phyloP scores from a whole-genome alignment of 2,113 vertebrate genomes.

The Felis chaus region DNA sequence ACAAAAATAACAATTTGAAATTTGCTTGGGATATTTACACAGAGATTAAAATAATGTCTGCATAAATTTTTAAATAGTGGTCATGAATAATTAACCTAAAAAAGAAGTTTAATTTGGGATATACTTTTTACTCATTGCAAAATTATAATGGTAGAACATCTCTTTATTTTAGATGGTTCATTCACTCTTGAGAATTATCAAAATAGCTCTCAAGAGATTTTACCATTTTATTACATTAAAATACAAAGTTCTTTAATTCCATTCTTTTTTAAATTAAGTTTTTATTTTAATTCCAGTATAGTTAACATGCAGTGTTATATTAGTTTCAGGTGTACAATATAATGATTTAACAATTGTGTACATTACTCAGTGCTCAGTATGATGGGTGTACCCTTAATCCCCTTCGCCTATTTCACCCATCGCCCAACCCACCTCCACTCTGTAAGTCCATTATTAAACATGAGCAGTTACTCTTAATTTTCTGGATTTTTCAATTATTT shows the following conservation, averaged over 20 bases:
- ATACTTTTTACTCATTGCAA: not conserved
- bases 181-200: not conserved
- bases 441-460: not conserved
- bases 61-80: not conserved
- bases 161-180: not conserved
- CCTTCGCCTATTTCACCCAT: not conserved
- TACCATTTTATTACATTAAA: conserved; percentile 11
- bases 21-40: not conserved
- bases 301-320: not conserved
- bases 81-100: not conserved
- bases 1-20: not conserved
- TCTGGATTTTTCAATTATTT: not conserved
- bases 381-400: not conserved
- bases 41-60: not conserved
- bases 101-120: not conserved
- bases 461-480: not conserved
- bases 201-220: not conserved
- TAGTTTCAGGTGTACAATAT: not conserved
- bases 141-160: not conserved
- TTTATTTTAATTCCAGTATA: not conserved
- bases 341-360: not conserved
- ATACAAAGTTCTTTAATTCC: not conserved
- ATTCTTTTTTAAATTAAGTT: not conserved
- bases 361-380: not conserved
- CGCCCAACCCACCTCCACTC: not conserved